phyloP scores from a whole-genome alignment of 2,888 invertebrate species.

The Conomelus anceps region DNA sequence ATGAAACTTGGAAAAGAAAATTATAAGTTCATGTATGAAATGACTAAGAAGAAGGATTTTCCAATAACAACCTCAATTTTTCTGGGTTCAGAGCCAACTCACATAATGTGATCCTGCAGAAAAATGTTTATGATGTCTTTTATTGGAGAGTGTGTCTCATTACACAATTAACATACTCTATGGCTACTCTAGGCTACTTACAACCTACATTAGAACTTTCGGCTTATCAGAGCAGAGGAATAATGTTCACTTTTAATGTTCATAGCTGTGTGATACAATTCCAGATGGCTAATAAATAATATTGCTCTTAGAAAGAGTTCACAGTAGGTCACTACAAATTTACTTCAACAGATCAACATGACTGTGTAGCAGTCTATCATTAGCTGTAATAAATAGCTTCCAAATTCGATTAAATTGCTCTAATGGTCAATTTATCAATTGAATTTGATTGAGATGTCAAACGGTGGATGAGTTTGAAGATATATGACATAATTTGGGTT shows the following conservation, averaged over 20 bases:
- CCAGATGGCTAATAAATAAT: background rate
- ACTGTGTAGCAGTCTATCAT: background rate
- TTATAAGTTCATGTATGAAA: too few species aligned
- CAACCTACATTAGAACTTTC: background rate
- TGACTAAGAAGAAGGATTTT: too few species aligned
- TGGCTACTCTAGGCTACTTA: background rate
- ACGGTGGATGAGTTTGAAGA: background rate
- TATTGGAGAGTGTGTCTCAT: background rate
- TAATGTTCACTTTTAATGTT: background rate
- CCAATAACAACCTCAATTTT: too few species aligned
- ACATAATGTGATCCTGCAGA: too few species aligned
- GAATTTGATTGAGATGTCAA: background rate
- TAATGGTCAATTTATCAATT: background rate
- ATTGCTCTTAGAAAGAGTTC: background rate
- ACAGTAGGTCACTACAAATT: background rate
- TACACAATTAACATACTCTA: background rate
- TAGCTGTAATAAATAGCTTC: background rate
- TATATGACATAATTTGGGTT: background rate
- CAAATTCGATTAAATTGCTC: background rate
- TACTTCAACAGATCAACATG: background rate
- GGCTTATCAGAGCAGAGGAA: background rate
- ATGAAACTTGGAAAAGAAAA: too few species aligned
- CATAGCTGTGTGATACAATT: background rate
- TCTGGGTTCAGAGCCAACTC: too few species aligned
- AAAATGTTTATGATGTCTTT: background rate